Conservation (phyloP, 2,888 invertebrate genomes). For the Drosophila nigritarsus region DNA sequence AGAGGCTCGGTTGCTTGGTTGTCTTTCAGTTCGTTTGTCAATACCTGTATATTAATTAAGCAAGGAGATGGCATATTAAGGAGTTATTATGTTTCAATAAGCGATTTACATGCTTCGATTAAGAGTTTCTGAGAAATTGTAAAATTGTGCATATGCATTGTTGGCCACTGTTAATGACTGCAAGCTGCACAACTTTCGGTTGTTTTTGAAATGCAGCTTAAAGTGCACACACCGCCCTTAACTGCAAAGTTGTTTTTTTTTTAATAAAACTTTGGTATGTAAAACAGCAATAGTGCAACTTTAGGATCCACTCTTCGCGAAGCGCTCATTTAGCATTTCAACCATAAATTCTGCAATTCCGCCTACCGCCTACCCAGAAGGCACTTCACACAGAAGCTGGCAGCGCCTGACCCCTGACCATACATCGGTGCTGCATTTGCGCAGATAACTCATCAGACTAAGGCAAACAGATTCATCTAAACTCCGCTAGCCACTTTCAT, state of each 20-base stretch:
- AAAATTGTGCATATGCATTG: conserved; percentile 34
- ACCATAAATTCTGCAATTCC: conserved; percentile 69
- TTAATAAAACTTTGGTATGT: conserved; percentile 32
- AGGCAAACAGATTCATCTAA: conserved; percentile 79
- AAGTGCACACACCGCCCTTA: conserved; percentile 7
- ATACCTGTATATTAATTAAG: neutral
- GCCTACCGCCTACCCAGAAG: conserved; percentile 27
- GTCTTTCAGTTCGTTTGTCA: too few relatives aligned
- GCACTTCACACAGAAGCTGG: conserved; percentile 15
- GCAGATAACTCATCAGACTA: conserved; percentile 78
- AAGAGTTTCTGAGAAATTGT: neutral
- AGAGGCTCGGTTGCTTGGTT: too few relatives aligned
- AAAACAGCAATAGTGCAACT: conserved; percentile 36
- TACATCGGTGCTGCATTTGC: conserved; percentile 57
- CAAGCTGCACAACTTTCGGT: neutral
- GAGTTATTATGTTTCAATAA: neutral
- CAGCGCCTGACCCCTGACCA: neutral
- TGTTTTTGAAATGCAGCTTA: conserved; percentile 30
- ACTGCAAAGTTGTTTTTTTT: conserved; percentile 16
- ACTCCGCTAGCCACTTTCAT: conserved; percentile 77
- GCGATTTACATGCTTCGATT: neutral
- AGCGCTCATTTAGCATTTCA: conserved; percentile 73
- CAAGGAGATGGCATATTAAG: neutral
- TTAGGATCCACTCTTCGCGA: conserved; percentile 36
- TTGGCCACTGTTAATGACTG: neutral